Evolutionary conservation across 2,113 vertebrate species (phyloP).

Genomic region (Mesitornis unicolor): DNA sequence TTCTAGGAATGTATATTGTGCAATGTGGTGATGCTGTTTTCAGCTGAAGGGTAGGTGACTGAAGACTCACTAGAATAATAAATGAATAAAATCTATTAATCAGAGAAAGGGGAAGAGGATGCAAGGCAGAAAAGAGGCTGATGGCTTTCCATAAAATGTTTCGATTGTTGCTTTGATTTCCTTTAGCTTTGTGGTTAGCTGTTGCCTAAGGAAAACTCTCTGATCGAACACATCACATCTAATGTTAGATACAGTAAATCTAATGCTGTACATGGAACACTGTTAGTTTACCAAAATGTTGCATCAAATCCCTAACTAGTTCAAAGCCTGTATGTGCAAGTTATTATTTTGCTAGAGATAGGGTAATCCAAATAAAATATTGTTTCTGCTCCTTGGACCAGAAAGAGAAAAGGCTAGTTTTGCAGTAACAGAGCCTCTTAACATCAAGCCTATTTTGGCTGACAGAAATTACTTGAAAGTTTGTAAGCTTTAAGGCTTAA

Average conservation of each 20-base stretch:
- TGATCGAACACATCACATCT: background rate
- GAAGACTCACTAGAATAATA: background rate
- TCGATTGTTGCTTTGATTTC: constrained; percentile 39
- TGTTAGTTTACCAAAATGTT: background rate
- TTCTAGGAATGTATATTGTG: background rate
- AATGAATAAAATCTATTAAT: background rate
- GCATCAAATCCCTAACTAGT: background rate
- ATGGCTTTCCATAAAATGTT: constrained; percentile 1
- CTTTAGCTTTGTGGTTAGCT: background rate
- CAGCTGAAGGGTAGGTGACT: background rate
- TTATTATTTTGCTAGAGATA: constrained; percentile 8
- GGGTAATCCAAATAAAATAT: constrained; percentile 38
- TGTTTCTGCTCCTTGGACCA: constrained; percentile 31
- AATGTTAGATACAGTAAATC: background rate
- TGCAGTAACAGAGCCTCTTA: background rate
- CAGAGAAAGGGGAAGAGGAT: background rate
- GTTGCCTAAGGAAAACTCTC: constrained; percentile 40
- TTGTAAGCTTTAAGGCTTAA: background rate
- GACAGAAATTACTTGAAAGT: background rate
- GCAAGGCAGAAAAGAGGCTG: background rate
- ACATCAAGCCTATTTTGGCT: background rate
- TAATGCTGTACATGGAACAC: background rate
- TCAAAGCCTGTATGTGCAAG: background rate
- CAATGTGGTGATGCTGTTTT: background rate
- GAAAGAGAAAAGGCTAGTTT: constrained; percentile 29